These are phyloP conservation scores for Rhegmatorhina hoffmannsi DNA, from an alignment of 2,113 vertebrate genomes.

Conservation along the genomic window DNA sequence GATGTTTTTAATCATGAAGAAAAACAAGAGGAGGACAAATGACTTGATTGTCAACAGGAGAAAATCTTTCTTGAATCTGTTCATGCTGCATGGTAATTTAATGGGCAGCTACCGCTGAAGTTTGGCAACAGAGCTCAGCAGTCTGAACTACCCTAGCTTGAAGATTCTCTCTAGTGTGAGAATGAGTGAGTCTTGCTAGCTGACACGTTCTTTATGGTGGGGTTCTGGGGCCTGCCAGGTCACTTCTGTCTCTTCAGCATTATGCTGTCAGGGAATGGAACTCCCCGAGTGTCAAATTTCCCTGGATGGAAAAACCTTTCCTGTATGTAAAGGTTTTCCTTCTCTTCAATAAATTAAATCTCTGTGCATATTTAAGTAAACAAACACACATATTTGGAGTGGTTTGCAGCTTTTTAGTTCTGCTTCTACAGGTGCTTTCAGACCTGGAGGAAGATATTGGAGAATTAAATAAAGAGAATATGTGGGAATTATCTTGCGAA, in stretches of 20 bases:
- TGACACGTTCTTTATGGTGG: not conserved
- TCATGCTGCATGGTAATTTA: not conserved
- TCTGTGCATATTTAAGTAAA: not conserved
- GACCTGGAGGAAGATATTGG: constrained; percentile 85
- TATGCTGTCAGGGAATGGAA: not conserved
- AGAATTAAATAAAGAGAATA: constrained; percentile 83
- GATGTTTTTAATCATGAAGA: not conserved
- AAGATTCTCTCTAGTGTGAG: too few species aligned
- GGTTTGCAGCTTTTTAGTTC: not conserved
- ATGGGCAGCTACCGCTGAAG: not conserved
- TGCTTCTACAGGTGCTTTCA: constrained; percentile 76
- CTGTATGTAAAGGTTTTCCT: not conserved
- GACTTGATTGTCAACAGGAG: not conserved
- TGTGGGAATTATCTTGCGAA: constrained; percentile 91
- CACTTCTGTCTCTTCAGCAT: not conserved
- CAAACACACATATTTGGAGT: fast-evolving
- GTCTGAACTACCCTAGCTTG: not conserved
- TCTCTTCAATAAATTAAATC: not conserved
- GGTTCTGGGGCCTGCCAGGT: not conserved
- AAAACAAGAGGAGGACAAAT: not conserved
- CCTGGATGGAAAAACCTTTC: not conserved
- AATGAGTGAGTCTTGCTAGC: not conserved
- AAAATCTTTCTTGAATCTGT: not conserved
- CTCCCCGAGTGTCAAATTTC: not conserved
- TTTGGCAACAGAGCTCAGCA: not conserved